Conservation (phyloP, 1,140 invertebrate species). For the Asobara japonica region DNA sequence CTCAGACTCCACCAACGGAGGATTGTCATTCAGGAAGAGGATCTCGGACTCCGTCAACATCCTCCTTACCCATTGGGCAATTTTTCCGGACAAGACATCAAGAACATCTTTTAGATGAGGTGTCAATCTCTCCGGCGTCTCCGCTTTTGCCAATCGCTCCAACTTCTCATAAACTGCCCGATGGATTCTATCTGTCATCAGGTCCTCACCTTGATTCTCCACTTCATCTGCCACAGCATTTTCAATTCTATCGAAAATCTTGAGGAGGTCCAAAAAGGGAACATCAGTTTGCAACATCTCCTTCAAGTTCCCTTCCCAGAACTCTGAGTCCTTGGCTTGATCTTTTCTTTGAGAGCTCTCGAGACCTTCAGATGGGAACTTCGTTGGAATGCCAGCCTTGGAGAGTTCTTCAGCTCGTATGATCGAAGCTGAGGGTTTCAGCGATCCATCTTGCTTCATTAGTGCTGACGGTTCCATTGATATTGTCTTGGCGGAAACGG, state of each 20-base stretch:
- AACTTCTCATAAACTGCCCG: constrained; percentile 48
- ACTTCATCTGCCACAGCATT: constrained; percentile 38
- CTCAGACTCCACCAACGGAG: constrained; percentile 43
- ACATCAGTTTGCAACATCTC: constrained; percentile 43
- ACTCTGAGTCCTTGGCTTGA: not conserved
- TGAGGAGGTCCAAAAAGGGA: constrained; percentile 48
- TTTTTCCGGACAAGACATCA: constrained; percentile 50
- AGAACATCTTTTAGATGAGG: constrained; percentile 40
- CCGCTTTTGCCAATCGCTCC: constrained; percentile 26
- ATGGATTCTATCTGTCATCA: constrained; percentile 45
- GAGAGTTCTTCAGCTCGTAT: not conserved
- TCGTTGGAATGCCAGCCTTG: not conserved
- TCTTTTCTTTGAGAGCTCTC: not conserved
- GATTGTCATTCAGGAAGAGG: constrained; percentile 35
- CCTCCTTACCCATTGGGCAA: constrained; percentile 49
- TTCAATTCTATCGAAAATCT: constrained; percentile 46
- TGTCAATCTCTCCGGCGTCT: constrained; percentile 36
- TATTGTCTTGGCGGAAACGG: too few species aligned
- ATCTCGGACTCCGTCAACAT: constrained; percentile 42
- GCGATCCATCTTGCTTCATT: not conserved
- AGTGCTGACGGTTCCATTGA: not conserved
- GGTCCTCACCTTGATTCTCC: constrained; percentile 39
- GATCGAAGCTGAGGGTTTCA: not conserved
- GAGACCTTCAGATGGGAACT: not conserved
- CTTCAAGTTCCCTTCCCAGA: not conserved